Percentiles rank a stretch among this genome's conserved stretches.
phyloP scores from a whole-genome alignment of 2,888 invertebrate species.

The Ditylenchus weischeri region DNA sequence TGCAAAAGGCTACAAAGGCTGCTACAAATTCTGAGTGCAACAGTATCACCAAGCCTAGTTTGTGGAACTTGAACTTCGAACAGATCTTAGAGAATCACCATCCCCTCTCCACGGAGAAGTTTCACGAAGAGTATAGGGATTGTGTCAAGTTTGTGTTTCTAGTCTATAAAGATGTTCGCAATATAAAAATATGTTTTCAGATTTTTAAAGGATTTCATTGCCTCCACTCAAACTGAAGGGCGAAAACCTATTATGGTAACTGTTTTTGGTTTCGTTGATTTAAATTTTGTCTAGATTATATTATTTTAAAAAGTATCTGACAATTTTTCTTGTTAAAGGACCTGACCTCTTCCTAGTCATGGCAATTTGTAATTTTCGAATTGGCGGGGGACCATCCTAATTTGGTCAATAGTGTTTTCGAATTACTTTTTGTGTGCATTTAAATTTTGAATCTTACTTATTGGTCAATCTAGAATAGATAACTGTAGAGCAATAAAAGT shows the following conservation, averaged over 20 bases:
- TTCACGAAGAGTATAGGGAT: conserved; percentile 34
- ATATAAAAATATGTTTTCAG: conserved; percentile 23
- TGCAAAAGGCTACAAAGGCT: conserved; percentile 24
- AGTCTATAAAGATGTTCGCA: neutral
- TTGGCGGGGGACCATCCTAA: too few species aligned
- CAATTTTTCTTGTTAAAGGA: too few species aligned
- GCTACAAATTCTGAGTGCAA: conserved; percentile 3
- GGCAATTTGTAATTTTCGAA: too few species aligned
- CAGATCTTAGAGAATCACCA: conserved; percentile 41
- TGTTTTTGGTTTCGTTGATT: too few species aligned
- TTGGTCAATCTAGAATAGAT: too few species aligned
- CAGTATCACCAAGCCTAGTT: neutral
- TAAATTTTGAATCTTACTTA: too few species aligned
- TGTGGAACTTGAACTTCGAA: conserved; percentile 29
- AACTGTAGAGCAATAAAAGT: too few species aligned
- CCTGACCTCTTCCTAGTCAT: too few species aligned
- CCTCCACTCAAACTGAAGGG: conserved; percentile 20
- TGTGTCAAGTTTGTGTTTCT: conserved; percentile 22
- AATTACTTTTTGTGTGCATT: too few species aligned
- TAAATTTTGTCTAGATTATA: conserved; percentile 51
- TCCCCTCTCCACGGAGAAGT: conserved; percentile 32
- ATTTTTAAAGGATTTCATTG: conserved; percentile 41
- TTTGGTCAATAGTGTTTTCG: too few species aligned
- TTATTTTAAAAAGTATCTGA: conserved; percentile 32
- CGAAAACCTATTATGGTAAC: conserved; percentile 44